These are phyloP conservation scores for Meriones unguiculatus DNA, from an alignment of 2,113 vertebrate genomes.

Conservation along the genomic window DNA sequence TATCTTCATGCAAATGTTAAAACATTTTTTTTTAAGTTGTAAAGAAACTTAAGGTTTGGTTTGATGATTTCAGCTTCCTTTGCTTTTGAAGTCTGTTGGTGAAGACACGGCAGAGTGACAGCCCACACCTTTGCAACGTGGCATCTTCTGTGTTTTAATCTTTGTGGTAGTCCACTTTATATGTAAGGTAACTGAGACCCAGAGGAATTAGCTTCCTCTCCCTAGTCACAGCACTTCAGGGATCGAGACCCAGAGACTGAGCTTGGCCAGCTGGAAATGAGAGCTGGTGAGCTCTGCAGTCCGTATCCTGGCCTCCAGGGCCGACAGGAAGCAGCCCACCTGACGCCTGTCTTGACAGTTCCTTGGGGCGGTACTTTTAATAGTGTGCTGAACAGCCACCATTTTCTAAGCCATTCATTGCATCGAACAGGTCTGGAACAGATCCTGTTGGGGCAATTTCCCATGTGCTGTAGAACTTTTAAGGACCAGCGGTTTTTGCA, in stretches of 20 bases:
- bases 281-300: background rate
- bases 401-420: background rate
- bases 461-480: background rate
- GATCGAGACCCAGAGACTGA: background rate
- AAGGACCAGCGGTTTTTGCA: background rate
- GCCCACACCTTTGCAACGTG: background rate
- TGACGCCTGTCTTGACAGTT: background rate
- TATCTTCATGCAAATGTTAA: too few relatives aligned
- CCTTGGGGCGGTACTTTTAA: background rate
- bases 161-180: background rate
- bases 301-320: background rate
- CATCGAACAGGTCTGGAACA: background rate
- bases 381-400: background rate
- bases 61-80: background rate
- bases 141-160: background rate
- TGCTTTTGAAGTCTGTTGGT: background rate
- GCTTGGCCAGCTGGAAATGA: background rate
- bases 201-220: background rate
- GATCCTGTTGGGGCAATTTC: background rate
- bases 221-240: background rate
- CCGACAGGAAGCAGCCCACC: background rate
- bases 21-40: background rate
- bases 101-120: background rate
- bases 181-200: background rate
- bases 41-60: background rate